These are phyloP conservation scores for Siniperca knerii DNA, from an alignment of 2,113 vertebrate genomes.

Conservation along the genomic window DNA sequence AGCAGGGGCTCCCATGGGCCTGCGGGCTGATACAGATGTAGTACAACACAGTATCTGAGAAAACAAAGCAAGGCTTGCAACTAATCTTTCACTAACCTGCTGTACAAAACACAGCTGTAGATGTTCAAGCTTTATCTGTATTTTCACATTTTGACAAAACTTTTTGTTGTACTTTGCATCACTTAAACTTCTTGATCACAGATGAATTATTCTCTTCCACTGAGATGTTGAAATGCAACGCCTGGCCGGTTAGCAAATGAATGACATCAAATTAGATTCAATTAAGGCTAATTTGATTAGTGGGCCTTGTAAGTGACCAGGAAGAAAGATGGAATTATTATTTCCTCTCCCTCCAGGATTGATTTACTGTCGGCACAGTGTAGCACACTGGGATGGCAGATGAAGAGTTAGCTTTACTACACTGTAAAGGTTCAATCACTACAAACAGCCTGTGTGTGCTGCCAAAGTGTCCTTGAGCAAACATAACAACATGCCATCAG, in stretches of 20 bases:
- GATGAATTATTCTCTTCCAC: constrained; percentile 14
- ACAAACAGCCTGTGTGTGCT: background rate
- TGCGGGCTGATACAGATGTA: constrained; percentile 59
- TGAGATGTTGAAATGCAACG: constrained; percentile 34
- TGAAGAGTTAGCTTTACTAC: constrained; percentile 27
- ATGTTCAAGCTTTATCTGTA: background rate
- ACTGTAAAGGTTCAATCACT: constrained; percentile 16
- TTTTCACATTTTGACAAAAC: background rate
- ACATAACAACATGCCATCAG: constrained; percentile 2
- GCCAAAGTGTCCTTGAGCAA: constrained; percentile 37
- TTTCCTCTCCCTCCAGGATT: constrained; percentile 49
- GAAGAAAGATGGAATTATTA: constrained; percentile 52
- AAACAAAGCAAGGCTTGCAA: constrained; percentile 57
- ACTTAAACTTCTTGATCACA: constrained; percentile 11
- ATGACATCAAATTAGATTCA: constrained; percentile 55
- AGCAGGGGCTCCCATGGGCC: constrained; percentile 70
- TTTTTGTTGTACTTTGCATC: background rate
- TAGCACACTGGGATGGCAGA: background rate
- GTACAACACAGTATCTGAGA: constrained; percentile 46
- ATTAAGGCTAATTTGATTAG: constrained; percentile 69
- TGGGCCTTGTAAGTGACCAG: constrained; percentile 47
- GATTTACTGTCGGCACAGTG: constrained; percentile 46
- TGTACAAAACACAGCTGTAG: background rate
- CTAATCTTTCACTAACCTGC: constrained; percentile 39
- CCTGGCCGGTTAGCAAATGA: constrained; percentile 42